Conservation (phyloP, 1,140 invertebrate genomes). For the Drosophila miranda region DNA sequence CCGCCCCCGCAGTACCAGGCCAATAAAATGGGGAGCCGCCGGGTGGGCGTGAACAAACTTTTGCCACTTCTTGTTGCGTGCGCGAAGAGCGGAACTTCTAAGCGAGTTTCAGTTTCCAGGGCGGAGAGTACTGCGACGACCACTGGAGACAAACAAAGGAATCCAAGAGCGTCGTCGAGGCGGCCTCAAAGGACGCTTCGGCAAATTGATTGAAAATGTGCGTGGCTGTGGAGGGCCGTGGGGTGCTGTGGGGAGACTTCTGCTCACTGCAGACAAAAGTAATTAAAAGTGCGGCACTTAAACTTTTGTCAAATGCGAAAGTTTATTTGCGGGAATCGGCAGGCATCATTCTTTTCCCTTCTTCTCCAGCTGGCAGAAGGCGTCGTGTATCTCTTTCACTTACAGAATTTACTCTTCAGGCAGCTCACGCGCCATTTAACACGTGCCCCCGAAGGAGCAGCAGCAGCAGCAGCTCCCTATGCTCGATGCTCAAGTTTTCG, state of each 20-base stretch:
- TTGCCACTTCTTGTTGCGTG: conserved; percentile 64
- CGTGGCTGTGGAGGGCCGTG: conserved; percentile 8
- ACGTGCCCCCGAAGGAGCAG: conserved; percentile 22
- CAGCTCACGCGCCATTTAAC: conserved; percentile 67
- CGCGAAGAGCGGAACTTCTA: conserved; percentile 58
- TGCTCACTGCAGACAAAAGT: conserved; percentile 66
- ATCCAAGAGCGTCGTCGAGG: conserved; percentile 12
- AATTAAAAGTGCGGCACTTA: conserved; percentile 78
- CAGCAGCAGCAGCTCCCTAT: background rate
- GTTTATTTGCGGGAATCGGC: conserved; percentile 57
- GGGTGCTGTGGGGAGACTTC: conserved; percentile 5
- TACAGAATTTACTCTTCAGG: conserved; percentile 53
- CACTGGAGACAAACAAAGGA: conserved; percentile 39
- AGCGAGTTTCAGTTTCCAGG: conserved; percentile 48
- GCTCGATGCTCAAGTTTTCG: conserved; percentile 54
- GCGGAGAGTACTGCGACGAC: conserved; percentile 9
- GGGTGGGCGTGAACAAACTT: conserved; percentile 49
- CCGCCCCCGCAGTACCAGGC: conserved; percentile 39
- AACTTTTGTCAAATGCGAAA: conserved; percentile 73
- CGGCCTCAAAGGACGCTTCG: conserved; percentile 49
- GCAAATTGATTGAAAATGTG: conserved; percentile 78
- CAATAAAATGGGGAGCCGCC: conserved; percentile 58
- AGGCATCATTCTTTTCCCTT: conserved; percentile 19
- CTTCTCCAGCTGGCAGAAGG: conserved; percentile 9
- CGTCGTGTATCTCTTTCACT: conserved; percentile 30